Percentiles rank a stretch among this genome's conserved stretches.
phyloP scores from a whole-genome alignment of 2,113 vertebrate species.

The human region DNA sequence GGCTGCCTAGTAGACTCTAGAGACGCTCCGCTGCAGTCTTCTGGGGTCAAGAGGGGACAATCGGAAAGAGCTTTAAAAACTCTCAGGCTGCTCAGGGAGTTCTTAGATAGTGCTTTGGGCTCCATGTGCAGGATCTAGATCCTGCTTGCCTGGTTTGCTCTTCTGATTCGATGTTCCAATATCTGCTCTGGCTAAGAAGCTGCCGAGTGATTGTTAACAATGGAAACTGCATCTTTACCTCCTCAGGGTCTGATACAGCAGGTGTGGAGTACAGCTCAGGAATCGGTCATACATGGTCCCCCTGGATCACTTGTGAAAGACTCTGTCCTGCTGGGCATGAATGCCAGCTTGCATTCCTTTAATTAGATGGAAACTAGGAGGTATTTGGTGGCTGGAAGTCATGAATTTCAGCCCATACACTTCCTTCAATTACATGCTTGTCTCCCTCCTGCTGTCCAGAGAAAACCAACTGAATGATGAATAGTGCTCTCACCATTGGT shows the following conservation, averaged over 20 bases:
- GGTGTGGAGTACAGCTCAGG: neutral
- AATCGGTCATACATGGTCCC: neutral
- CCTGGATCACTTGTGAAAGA: neutral
- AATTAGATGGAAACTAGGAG: neutral
- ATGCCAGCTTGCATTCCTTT: neutral
- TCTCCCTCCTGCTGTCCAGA: neutral
- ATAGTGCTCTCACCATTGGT: neutral
- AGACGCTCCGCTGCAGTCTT: neutral
- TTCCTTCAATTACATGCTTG: neutral
- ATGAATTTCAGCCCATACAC: neutral
- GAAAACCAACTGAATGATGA: conserved; percentile 12
- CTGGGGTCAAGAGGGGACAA: neutral
- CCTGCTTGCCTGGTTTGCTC: too few relatives aligned
- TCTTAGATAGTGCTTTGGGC: neutral
- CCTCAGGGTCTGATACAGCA: neutral
- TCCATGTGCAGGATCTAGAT: neutral
- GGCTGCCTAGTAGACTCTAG: neutral
- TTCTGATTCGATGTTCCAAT: neutral
- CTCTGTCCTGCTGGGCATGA: neutral
- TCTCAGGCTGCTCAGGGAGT: neutral
- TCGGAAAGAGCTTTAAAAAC: neutral
- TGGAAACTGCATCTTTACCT: neutral
- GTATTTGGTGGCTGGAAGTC: neutral
- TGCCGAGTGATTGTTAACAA: neutral
- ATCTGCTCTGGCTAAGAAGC: neutral